Evolutionary conservation across 23 tunicate genomes (phyloP), one percentile per base, ranked within the genome.

Genomic region (Halocynthia roretzi): DNA sequence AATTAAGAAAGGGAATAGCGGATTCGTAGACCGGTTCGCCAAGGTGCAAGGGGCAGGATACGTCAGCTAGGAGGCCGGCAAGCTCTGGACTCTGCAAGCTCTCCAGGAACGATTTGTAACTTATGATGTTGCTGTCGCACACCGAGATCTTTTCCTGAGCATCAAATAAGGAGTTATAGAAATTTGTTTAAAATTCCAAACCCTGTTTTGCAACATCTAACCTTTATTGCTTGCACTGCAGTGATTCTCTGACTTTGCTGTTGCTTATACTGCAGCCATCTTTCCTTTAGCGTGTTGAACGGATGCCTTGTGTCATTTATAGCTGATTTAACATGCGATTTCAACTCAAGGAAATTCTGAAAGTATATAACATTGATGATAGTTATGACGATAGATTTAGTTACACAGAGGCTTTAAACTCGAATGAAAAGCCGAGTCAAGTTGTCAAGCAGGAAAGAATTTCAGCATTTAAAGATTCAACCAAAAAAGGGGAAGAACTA

Each of bases 21-120:
- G 83, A 85, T 68, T 86, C 83, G 68, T 75, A 86, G 22, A 90
- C 83, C 48, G 93, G 85, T 8, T 82, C 81, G 51, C 98, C 98
- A 14, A 92, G 62, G 23, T 92, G 88, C 8, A 92, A 53, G 12
- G 71, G 57, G 44, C 80, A 76, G 5, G 90, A 72, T 7, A 77
- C 97, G 10, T 92, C 87, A 6, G 84, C 87, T 6, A 92, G 78
- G n/a, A 86, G 56, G 0, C 81, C 82, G 10, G 88, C 98, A 5
- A 86, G 66, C 55, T 86, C 89, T 7, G 85, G 88, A 23, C 83
- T 79, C 70, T 80, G 85, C 12, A 92, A 82, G 18, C 67, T 61
- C 7, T 76, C 66, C 55, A 85, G 82, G 15, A 92, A 60, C 19
- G 44, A 23, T 50, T 66, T 78, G 68, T 82, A 82, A 12, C 68